Percentiles rank a stretch among this genome's conserved stretches.
Evolutionary conservation across 1,140 invertebrate genomes (phyloP).

Genomic region (Oedothorax gibbosus): DNA sequence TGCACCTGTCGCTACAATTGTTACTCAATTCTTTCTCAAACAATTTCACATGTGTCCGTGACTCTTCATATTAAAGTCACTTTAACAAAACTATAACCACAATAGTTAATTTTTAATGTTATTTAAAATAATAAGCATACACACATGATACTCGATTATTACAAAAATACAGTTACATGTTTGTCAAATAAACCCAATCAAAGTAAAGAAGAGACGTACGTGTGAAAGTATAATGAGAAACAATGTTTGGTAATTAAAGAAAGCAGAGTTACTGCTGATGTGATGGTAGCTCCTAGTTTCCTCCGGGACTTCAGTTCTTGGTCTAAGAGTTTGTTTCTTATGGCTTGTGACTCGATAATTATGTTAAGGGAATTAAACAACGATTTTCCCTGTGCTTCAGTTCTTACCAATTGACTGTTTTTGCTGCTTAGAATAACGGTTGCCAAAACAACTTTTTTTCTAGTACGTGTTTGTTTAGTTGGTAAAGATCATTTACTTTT

Average conservation of each 20-base stretch:
- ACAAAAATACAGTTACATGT: too few relatives aligned
- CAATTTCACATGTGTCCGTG: too few relatives aligned
- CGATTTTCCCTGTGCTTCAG: slow-evolving; percentile 19
- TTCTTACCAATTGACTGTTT: not conserved
- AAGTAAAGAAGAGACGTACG: not conserved
- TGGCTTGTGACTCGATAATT: slow-evolving; percentile 29
- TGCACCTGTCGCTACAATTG: too few relatives aligned
- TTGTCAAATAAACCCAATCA: not conserved
- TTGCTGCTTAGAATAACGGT: not conserved
- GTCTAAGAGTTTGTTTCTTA: slow-evolving; percentile 27
- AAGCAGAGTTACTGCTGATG: not conserved
- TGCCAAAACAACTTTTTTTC: not conserved
- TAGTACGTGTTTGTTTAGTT: not conserved
- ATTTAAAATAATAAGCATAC: too few relatives aligned
- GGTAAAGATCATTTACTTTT: not conserved
- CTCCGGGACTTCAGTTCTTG: slow-evolving; percentile 3
- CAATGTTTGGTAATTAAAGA: slow-evolving; percentile 26
- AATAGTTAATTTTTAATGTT: too few relatives aligned
- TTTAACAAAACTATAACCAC: too few relatives aligned
- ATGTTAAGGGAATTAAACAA: slow-evolving; percentile 45
- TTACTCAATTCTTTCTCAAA: too few relatives aligned
- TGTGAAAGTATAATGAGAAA: not conserved
- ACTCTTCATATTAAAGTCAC: too few relatives aligned
- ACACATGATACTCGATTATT: too few relatives aligned
- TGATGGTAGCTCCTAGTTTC: slow-evolving; percentile 9